Evolutionary conservation across 1,140 invertebrate genomes (phyloP).

Genomic region (Macrotrachela quadricornifera): DNA sequence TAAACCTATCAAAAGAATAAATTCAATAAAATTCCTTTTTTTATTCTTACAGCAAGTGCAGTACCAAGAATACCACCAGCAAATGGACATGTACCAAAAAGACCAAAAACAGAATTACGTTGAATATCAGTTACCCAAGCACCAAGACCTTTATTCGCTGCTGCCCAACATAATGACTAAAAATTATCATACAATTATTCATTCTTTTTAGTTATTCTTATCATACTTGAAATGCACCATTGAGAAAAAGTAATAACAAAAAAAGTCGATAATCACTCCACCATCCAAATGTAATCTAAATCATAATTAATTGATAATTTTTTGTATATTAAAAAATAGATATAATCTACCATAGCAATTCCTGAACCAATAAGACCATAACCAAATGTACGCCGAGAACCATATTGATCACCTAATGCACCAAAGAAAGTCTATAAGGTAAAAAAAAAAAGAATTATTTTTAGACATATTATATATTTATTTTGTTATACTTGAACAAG

Average conservation of each 20-base stretch:
- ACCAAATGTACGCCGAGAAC: slow-evolving; percentile 30
- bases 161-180: slow-evolving; percentile 31
- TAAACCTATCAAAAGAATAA: slow-evolving; percentile 9
- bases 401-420: slow-evolving; percentile 30
- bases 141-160: slow-evolving; percentile 29
- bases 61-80: slow-evolving; percentile 34
- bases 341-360: slow-evolving; percentile 27
- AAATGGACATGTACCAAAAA: slow-evolving; percentile 35
- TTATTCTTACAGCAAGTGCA: slow-evolving; percentile 29
- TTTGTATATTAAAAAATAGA: background rate
- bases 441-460: background rate
- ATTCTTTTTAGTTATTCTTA: too few species aligned
- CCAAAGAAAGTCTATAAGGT: slow-evolving; percentile 26
- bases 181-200: too few species aligned
- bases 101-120: slow-evolving; percentile 32
- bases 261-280: slow-evolving; percentile 26
- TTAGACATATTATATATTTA: too few species aligned
- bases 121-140: slow-evolving; percentile 31
- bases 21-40: too few species aligned
- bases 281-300: slow-evolving; percentile 25
- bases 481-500: slow-evolving; percentile 23
- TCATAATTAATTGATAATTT: background rate
- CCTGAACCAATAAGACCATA: slow-evolving; percentile 29
- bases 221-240: slow-evolving; percentile 24
- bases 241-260: slow-evolving; percentile 29